Percentiles rank a stretch among this genome's conserved stretches.
phyloP scores from a whole-genome alignment of 2,888 invertebrate species.

The Oxycera nigricornis region DNA sequence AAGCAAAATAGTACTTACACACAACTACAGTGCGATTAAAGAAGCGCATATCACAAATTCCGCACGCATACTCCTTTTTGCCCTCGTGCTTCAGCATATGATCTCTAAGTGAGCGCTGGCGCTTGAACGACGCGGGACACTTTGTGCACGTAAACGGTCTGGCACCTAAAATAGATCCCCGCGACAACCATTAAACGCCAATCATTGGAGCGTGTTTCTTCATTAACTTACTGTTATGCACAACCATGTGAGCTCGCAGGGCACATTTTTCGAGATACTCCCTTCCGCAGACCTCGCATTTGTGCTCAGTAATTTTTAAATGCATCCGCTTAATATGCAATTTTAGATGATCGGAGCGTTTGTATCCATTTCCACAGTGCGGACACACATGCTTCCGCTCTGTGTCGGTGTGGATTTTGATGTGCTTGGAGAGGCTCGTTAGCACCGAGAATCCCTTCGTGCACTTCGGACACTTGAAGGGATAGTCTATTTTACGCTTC shows the following conservation, averaged over 20 bases:
- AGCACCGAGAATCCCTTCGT: constrained; percentile 15
- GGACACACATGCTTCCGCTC: constrained; percentile 27
- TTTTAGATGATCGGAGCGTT: constrained; percentile 32
- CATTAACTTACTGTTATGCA: constrained; percentile 26
- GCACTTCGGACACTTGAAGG: constrained; percentile 22
- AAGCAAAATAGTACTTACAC: background rate
- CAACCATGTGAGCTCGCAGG: constrained; percentile 11
- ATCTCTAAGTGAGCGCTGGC: background rate
- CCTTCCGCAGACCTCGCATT: constrained; percentile 28
- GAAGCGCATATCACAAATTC: constrained; percentile 24
- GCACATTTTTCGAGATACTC: constrained; percentile 23
- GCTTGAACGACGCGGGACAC: constrained; percentile 20
- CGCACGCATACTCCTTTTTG: constrained; percentile 5
- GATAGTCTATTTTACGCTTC: background rate
- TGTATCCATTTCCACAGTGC: constrained; percentile 19
- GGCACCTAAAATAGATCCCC: background rate
- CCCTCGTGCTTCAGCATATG: constrained; percentile 18
- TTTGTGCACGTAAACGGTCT: constrained; percentile 6
- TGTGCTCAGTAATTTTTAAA: constrained; percentile 20
- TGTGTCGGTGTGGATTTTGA: background rate
- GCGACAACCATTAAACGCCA: background rate
- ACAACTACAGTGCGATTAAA: constrained; percentile 23
- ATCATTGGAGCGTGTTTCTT: background rate
- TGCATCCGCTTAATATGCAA: constrained; percentile 37
- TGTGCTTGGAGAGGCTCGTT: background rate